These are phyloP conservation scores for Julus scandinavius DNA, from an alignment of 2,888 invertebrate species.

Conservation along the genomic window DNA sequence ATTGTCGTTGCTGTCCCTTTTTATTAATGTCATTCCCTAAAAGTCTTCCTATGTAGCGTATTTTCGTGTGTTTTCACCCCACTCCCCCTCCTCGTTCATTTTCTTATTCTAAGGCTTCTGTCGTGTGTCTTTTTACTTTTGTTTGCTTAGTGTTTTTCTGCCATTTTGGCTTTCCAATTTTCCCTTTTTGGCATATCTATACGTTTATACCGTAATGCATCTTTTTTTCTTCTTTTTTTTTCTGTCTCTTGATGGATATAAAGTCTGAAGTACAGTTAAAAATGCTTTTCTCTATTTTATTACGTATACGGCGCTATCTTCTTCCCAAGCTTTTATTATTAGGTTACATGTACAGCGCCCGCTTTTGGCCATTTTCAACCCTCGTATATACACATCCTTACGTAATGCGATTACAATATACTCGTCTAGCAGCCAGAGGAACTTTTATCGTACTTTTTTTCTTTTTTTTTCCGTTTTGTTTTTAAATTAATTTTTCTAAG, in stretches of 20 bases:
- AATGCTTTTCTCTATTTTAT: conserved; percentile 10
- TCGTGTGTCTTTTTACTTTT: conserved; percentile 15
- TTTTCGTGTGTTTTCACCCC: not conserved
- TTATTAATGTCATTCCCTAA: conserved; percentile 36
- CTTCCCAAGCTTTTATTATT: not conserved
- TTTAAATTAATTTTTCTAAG: not conserved
- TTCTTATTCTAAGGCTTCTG: not conserved
- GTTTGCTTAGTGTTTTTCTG: conserved; percentile 39
- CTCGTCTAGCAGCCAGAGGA: not conserved
- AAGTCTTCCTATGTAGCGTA: conserved; percentile 13
- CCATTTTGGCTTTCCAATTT: conserved; percentile 43
- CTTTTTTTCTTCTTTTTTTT: not conserved
- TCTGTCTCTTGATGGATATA: conserved; percentile 1
- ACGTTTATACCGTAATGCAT: conserved; percentile 6
- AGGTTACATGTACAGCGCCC: not conserved
- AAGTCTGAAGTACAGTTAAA: conserved; percentile 16
- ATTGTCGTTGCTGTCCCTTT: conserved; percentile 42
- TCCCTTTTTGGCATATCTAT: conserved; percentile 45
- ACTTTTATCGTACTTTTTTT: too few species aligned
- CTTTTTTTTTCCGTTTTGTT: too few species aligned
- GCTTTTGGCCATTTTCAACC: not conserved
- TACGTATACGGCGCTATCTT: not conserved
- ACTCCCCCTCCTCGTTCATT: not conserved
- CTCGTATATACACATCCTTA: not conserved
- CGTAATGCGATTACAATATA: not conserved